Evolutionary conservation across 1,140 invertebrate species (phyloP), one percentile per base, ranked within the genome.

Genomic region (Mylabris phalerata): DNA sequence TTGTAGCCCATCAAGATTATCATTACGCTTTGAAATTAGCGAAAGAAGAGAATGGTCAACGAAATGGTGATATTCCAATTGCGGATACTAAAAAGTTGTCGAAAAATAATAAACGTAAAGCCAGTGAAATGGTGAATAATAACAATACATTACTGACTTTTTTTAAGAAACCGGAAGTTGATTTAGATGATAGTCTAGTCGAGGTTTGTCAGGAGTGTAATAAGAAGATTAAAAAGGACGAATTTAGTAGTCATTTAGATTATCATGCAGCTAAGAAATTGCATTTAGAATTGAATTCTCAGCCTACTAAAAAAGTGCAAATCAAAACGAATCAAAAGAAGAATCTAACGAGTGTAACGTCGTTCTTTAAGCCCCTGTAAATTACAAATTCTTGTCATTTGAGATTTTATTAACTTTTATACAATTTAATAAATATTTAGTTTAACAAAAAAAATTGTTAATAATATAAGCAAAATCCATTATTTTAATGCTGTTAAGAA

Each of bases 211-310:
- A 69, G 2, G 78, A 86, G 64, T 89, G 87, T 67, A 76, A 80
- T 55, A 80, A 81, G 65, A 78, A 73, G 63, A 77, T 90, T 38
- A 67, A 75, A 26, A 11, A 73, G n/a, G 73, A 75, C 4, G 82
- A 83, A 57, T 79, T 83, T 67, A 57, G 70, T 9, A 82, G 84
- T 65, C 87, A 90, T 71, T 71, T 77, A 54, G 86, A 90, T 74
- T 89, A 82, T 72, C 87, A 90, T 68, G 73, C 84, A 57, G 87
- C 87, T 3, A 83, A 82, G 66, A 81, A 79, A 65, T 66, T 90
- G 38, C 85, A 82, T 66, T 73, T 75, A 61, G 75, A 75, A 77
- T 67, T 72, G 55, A 78, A 74, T 66, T 32, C 32, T 3, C 4
- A 4, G 24, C 10, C 19, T 39, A n/a, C 9, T 4, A 11, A 50